These are phyloP conservation scores for Telmatochromis sp. DNA, from an alignment of 2,113 vertebrate genomes.

Conservation along the genomic window DNA sequence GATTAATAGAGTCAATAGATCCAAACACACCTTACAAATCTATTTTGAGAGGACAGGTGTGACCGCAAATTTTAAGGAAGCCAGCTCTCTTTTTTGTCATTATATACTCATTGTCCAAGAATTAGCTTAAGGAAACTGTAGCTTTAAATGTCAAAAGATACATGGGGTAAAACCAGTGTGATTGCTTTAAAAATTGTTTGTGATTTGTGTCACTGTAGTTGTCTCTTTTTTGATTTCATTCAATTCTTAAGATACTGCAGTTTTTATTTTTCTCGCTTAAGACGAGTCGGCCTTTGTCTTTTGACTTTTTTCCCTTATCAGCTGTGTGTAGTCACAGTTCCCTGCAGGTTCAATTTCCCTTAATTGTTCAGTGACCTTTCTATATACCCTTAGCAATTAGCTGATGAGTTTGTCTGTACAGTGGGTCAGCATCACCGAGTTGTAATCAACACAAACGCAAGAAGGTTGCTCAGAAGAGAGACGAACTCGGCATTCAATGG, in stretches of 20 bases:
- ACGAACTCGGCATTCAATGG: conserved; percentile 1
- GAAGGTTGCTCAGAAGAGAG: conserved; percentile 33
- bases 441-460: conserved; percentile 61
- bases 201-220: background rate
- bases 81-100: background rate
- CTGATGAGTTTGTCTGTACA: conserved; percentile 59
- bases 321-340: background rate
- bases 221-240: background rate
- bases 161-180: background rate
- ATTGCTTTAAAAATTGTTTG: background rate
- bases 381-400: conserved; percentile 61
- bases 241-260: background rate
- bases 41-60: background rate
- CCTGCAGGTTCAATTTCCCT: conserved; percentile 38
- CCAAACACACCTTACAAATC: background rate
- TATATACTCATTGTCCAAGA: background rate
- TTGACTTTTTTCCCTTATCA: background rate
- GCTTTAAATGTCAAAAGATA: background rate
- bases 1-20: conserved; percentile 7
- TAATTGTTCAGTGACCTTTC: conserved; percentile 64
- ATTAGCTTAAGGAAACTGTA: background rate
- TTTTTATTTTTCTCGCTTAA: background rate
- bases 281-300: background rate
- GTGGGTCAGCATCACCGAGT: conserved; percentile 40
- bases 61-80: background rate